Conservation (phyloP, 2,113 vertebrate genomes). For the Isurus oxyrinchus region DNA sequence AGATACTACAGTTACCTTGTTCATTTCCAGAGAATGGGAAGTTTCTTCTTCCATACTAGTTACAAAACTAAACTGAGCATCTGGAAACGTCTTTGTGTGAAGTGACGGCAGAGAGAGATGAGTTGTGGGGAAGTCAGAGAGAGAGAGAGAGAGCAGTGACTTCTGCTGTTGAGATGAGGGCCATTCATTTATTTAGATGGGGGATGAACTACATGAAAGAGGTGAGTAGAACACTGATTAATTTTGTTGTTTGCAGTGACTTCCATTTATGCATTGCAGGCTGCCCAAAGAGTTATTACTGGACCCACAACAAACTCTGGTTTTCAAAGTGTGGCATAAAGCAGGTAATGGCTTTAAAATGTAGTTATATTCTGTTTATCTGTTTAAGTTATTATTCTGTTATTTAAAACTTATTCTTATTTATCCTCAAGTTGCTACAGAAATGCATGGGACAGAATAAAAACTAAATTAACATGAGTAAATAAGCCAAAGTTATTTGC, state of each 20-base stretch:
- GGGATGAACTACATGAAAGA: background rate
- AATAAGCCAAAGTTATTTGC: background rate
- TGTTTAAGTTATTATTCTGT: background rate
- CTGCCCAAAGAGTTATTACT: conserved; percentile 81
- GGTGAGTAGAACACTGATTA: background rate
- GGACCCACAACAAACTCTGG: conserved; percentile 79
- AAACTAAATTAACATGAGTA: background rate
- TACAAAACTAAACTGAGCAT: background rate
- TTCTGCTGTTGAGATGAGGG: too few relatives aligned
- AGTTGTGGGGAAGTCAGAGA: too few relatives aligned
- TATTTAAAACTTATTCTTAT: background rate
- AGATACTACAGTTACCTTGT: background rate
- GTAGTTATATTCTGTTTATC: background rate
- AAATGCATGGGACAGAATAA: background rate
- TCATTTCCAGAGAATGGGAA: background rate
- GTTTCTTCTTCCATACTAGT: background rate
- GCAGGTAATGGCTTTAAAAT: conserved; percentile 62
- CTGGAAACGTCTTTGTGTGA: background rate
- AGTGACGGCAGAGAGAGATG: too few relatives aligned
- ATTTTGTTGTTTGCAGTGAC: background rate
- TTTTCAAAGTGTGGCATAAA: conserved; percentile 98
- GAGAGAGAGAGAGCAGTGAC: too few relatives aligned
- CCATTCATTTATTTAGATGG: background rate
- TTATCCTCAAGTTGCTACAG: background rate
- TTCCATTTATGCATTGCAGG: conserved; percentile 53